Evolutionary conservation across 2,113 vertebrate species (phyloP).

Genomic region (Eptatretus burgeri): DNA sequence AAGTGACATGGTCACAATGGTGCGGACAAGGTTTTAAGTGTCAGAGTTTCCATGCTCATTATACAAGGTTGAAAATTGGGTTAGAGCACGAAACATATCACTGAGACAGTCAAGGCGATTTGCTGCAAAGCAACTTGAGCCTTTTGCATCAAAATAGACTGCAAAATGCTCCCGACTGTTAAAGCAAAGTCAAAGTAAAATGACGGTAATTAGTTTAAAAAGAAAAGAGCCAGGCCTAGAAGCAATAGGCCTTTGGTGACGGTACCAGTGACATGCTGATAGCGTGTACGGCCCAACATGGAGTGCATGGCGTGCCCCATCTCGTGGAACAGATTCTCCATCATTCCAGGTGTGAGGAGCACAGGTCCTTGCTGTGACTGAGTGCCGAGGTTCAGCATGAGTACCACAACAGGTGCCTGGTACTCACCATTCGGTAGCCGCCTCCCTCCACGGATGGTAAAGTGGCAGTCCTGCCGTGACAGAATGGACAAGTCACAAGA

Average conservation of each 20-base stretch:
- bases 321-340: constrained; percentile 97
- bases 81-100: too few relatives aligned
- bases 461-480: constrained; percentile 56
- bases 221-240: not conserved
- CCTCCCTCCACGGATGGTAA: constrained; percentile 78
- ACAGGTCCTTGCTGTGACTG: constrained; percentile 29
- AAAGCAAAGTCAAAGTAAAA: too few relatives aligned
- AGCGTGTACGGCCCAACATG: constrained; percentile 72
- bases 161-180: too few relatives aligned
- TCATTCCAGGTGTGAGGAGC: constrained; percentile 57
- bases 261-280: constrained; percentile 77
- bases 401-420: constrained; percentile 68
- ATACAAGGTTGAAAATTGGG: too few relatives aligned
- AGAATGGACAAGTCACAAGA: too few relatives aligned
- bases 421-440: constrained; percentile 35
- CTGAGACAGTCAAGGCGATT: too few relatives aligned
- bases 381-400: constrained; percentile 63
- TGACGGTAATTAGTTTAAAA: not conserved
- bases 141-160: too few relatives aligned
- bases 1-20: too few relatives aligned
- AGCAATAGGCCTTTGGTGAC: too few relatives aligned
- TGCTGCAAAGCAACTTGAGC: too few relatives aligned
- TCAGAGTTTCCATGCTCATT: too few relatives aligned
- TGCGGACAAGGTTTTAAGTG: too few relatives aligned
- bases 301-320: constrained; percentile 99